Base-by-base conservation (phyloP, 2,888 invertebrate genomes). In the Zygogramma bicolorata region DNA sequence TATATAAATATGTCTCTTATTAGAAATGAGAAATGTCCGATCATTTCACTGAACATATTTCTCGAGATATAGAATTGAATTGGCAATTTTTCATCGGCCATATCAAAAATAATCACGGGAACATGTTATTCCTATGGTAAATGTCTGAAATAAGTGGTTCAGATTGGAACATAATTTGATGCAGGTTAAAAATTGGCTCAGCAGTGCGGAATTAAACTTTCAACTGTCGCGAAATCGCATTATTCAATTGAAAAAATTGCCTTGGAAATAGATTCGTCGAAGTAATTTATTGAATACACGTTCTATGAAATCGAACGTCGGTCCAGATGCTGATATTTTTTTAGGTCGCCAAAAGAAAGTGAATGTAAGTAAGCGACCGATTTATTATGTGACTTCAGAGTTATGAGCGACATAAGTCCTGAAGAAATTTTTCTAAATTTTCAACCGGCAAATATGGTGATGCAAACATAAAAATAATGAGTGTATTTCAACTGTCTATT, bases 141-240 rank as follows among this genome's bases (percentile, higher is more conserved):
- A 46, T 18, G 46, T 46, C 46, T 0, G 20, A 2, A 10, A 20
- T 46, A 22, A 46, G 18, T 46, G 46, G 18, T 46, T 46, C 18
- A 20, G 46, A 46, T 46, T 46, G 8, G 46, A 46, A 46, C 46
- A 46, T 46, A 46, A 46, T 46, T 46, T 46, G 46, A 46, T 46
- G 46, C 46, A 46, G 20, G 46, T 46, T 20, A 46, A 46, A 46
- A 46, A 46, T 46, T 46, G 46, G 46, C 46, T 20, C 20, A 20
- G 3, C 20, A 20, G 10, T 3, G 10, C 46, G 46, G 10, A 46
- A 46, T 46, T 20, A 46, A 46, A 46, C 46, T 46, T 46, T 46
- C 46, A 46, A 46, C 18, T 8, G 20, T 8, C 46, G 8, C 10
- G 20, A 20, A 46, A 20, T 8, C 20, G 2, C 10, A 8, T 20